Evolutionary conservation across 1,140 invertebrate genomes (phyloP).

Genomic region (Diorhabda elongata): DNA sequence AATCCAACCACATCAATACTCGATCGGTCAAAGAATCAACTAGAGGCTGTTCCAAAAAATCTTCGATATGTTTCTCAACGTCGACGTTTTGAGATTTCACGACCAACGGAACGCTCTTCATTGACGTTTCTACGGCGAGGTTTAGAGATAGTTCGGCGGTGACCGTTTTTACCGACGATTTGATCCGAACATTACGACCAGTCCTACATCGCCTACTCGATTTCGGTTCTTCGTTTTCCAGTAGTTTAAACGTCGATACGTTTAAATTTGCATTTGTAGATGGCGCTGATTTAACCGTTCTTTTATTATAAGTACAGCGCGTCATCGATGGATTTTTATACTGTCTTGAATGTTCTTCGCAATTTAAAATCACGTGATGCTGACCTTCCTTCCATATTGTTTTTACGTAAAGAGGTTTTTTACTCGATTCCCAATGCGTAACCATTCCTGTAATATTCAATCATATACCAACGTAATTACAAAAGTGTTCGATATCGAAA

Average conservation of each 20-base stretch:
- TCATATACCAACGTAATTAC: too few species aligned
- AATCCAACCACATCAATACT: conserved; percentile 58
- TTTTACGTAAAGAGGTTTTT: conserved; percentile 62
- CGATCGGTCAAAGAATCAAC: conserved; percentile 48
- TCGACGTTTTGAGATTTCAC: conserved; percentile 15
- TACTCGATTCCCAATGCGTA: conserved; percentile 65
- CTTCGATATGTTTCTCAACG: background rate
- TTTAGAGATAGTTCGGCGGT: conserved; percentile 4
- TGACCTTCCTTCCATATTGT: conserved; percentile 69
- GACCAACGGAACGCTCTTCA: background rate
- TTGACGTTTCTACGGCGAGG: background rate
- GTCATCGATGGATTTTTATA: background rate
- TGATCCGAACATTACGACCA: background rate
- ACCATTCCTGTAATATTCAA: conserved; percentile 17
- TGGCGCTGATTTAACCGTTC: conserved; percentile 30
- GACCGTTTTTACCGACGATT: background rate
- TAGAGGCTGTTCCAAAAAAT: background rate
- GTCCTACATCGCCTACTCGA: conserved; percentile 7
- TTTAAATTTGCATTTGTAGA: conserved; percentile 19
- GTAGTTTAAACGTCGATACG: conserved; percentile 28
- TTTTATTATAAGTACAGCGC: conserved; percentile 29
- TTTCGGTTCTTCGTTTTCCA: conserved; percentile 10
- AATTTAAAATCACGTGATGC: conserved; percentile 64
- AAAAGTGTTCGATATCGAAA: too few species aligned
- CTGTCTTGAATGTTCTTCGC: conserved; percentile 51